These are phyloP conservation scores for Philonicus albiceps DNA, from an alignment of 2,888 invertebrate genomes.

Conservation along the genomic window DNA sequence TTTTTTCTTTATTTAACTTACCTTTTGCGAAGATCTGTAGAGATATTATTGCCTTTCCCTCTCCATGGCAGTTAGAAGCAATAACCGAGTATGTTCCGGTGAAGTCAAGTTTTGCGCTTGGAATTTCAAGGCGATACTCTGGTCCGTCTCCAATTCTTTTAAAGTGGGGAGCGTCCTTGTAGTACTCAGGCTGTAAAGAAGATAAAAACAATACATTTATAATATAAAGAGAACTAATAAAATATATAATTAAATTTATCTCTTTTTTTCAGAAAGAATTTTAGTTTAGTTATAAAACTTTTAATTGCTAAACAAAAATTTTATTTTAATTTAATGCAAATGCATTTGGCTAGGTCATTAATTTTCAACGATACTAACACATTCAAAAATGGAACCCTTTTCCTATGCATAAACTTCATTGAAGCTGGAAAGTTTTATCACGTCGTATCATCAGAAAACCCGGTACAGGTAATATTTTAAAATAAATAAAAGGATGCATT, in stretches of 20 bases:
- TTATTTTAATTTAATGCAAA: too few species aligned
- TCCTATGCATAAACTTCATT: background rate
- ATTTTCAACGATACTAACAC: background rate
- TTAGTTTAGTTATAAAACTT: too few species aligned
- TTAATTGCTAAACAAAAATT: too few species aligned
- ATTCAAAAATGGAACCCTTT: background rate
- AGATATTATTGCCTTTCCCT: constrained; percentile 85
- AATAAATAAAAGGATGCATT: background rate
- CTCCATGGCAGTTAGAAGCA: constrained; percentile 83
- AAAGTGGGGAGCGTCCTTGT: constrained; percentile 85
- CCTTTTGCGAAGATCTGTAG: constrained; percentile 86
- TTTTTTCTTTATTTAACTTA: constrained; percentile 57
- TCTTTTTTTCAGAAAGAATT: too few species aligned
- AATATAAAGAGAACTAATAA: background rate
- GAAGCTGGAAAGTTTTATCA: background rate
- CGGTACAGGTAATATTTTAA: background rate
- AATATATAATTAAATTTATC: too few species aligned
- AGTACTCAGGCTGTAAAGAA: constrained; percentile 79
- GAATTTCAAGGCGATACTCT: constrained; percentile 84
- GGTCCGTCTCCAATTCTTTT: constrained; percentile 77
- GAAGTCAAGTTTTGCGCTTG: constrained; percentile 84
- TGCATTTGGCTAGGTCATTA: too few species aligned
- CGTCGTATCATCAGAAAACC: background rate
- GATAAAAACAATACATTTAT: background rate
- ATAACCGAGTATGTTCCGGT: constrained; percentile 88